phyloP scores from a whole-genome alignment of 2,113 vertebrate species.

The Arizona elegans region DNA sequence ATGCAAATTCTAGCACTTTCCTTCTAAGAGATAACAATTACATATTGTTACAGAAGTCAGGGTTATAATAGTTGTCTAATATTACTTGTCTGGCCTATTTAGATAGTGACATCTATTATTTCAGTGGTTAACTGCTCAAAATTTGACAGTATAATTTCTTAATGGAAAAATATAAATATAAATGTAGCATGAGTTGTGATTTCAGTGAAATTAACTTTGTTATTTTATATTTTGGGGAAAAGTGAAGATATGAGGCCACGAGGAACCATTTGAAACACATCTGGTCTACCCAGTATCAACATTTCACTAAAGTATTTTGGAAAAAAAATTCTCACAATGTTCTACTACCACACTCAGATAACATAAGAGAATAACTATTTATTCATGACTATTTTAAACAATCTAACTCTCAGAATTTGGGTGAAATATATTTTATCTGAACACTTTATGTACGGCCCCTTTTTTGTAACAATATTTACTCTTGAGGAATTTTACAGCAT shows the following conservation, averaged over 20 bases:
- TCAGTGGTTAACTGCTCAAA: no score
- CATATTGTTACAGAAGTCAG: slow-evolving; percentile 32
- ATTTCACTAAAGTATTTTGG: not conserved
- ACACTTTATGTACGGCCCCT: not conserved
- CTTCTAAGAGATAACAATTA: slow-evolving; percentile 33
- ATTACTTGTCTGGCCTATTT: no score
- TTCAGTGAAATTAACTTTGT: no score
- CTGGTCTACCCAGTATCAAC: no score
- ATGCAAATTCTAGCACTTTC: slow-evolving; percentile 37
- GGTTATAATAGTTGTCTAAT: slow-evolving; percentile 21
- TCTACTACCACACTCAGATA: not conserved
- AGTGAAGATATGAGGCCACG: no score
- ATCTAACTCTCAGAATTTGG: not conserved
- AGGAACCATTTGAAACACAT: no score
- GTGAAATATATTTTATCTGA: not conserved
- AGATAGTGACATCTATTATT: no score
- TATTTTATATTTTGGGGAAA: no score
- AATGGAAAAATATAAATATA: no score
- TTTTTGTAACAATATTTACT: not conserved
- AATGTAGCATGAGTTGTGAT: no score
- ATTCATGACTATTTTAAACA: not conserved
- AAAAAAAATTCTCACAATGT: not conserved
- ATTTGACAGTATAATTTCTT: no score
- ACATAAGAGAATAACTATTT: not conserved
- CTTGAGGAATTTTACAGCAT: not conserved